Conservation (phyloP, 2,888 invertebrate species). For the Opisthograptis luteolata region DNA sequence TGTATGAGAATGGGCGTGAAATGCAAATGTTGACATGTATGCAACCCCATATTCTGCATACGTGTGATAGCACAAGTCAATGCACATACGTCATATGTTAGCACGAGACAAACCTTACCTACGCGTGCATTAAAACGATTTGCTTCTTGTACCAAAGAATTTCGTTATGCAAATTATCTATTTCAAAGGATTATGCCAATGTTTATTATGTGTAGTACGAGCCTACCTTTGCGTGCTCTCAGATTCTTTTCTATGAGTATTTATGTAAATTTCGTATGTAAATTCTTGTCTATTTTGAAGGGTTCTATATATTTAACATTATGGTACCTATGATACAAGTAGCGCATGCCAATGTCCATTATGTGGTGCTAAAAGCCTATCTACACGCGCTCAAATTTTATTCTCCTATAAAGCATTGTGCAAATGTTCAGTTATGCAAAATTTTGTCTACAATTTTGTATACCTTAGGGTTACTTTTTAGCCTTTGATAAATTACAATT, state of each 20-base stretch:
- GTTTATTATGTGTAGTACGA: too few relatives aligned
- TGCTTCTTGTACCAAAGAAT: too few relatives aligned
- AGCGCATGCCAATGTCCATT: not conserved
- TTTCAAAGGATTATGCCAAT: not conserved
- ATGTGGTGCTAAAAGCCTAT: not conserved
- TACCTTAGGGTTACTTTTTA: not conserved
- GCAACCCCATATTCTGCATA: conserved; percentile 8
- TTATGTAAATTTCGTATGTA: not conserved
- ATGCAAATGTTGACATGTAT: conserved; percentile 21
- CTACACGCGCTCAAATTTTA: not conserved
- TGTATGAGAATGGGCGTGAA: too few relatives aligned
- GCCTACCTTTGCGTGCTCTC: not conserved
- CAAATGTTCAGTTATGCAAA: not conserved
- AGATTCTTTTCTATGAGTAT: not conserved
- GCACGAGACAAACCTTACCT: conserved; percentile 7
- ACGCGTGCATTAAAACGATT: too few relatives aligned
- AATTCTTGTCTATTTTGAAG: not conserved
- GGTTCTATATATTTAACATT: too few relatives aligned
- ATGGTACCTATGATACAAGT: not conserved
- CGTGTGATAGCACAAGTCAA: conserved; percentile 8
- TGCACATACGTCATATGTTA: conserved; percentile 8
- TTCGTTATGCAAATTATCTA: conserved; percentile 7
- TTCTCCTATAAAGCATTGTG: not conserved
- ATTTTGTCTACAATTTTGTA: not conserved
- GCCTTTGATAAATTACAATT: too few relatives aligned